Conservation (phyloP, 2,113 vertebrate species). For the Neodontobutis hainanensis region DNA sequence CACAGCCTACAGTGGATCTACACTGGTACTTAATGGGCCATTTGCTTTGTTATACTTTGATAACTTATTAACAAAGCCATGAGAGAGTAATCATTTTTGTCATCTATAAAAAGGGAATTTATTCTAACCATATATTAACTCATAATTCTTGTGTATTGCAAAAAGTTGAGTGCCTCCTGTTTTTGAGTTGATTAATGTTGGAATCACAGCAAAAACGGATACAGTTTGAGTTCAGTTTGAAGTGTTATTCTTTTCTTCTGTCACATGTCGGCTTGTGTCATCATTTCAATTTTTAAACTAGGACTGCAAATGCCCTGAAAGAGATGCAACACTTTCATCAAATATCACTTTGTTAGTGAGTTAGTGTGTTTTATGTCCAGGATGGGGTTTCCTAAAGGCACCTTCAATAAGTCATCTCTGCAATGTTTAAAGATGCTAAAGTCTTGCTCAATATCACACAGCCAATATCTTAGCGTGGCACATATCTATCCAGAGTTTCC, state of each 20-base stretch:
- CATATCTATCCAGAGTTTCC: slow-evolving; percentile 41
- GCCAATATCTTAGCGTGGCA: slow-evolving; percentile 29
- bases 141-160: slow-evolving; percentile 38
- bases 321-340: slow-evolving; percentile 38
- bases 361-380: slow-evolving; percentile 30
- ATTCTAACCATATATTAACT: slow-evolving; percentile 17
- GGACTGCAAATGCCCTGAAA: slow-evolving; percentile 27
- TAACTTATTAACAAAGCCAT: slow-evolving; percentile 51
- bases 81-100: slow-evolving; percentile 14
- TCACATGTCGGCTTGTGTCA: slow-evolving; percentile 13
- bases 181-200: slow-evolving; percentile 30
- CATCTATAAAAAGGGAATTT: slow-evolving; percentile 10
- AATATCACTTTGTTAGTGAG: slow-evolving; percentile 36
- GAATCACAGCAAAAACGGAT: slow-evolving; percentile 34
- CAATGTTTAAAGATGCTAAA: slow-evolving; percentile 21
- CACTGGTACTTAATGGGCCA: slow-evolving; percentile 4
- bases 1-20: not conserved
- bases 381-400: slow-evolving; percentile 67
- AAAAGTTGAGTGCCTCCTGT: slow-evolving; percentile 59
- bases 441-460: slow-evolving; percentile 46
- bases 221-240: slow-evolving; percentile 33
- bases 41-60: slow-evolving; percentile 27
- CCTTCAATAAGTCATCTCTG: slow-evolving; percentile 35
- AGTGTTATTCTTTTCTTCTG: slow-evolving; percentile 1
- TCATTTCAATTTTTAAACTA: slow-evolving; percentile 22